Percentiles rank a stretch among this genome's conserved stretches.
phyloP scores from a whole-genome alignment of 2,888 invertebrate species.

The Corythucha ciliata region DNA sequence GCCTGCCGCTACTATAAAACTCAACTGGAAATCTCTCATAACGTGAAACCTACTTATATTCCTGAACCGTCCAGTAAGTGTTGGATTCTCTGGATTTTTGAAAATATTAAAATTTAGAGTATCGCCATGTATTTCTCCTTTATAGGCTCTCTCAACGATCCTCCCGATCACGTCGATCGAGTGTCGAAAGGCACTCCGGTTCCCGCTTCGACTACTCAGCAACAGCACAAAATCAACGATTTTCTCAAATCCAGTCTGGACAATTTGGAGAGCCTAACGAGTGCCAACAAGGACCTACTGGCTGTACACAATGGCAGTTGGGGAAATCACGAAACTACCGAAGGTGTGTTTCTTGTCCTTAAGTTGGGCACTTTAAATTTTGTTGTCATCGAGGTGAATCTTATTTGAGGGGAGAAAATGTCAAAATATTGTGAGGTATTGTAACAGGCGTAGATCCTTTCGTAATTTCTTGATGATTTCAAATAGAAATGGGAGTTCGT shows the following conservation, averaged over 20 bases:
- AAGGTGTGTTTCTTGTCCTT: no score
- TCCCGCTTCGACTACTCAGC: constrained; percentile 40
- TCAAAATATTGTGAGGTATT: no score
- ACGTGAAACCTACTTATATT: constrained; percentile 35
- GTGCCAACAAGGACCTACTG: constrained; percentile 36
- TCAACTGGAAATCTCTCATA: constrained; percentile 47
- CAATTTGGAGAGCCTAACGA: constrained; percentile 53
- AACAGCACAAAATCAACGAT: constrained; percentile 54
- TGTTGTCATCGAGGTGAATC: no score
- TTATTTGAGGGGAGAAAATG: no score
- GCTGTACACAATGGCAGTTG: neutral
- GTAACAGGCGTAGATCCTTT: no score
- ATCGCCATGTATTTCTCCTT: no score
- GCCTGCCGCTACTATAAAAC: constrained; percentile 80
- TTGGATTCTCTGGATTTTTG: neutral
- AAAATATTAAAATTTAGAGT: no score
- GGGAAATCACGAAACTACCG: no score
- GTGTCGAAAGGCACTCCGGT: constrained; percentile 39
- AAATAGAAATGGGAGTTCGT: no score
- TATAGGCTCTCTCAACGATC: constrained; percentile 8
- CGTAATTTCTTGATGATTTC: no score
- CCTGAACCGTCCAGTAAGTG: constrained; percentile 34
- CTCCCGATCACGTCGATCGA: constrained; percentile 10
- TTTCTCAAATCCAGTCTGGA: constrained; percentile 63
- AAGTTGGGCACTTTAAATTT: no score